Percentiles rank a stretch among this genome's conserved stretches.
Evolutionary conservation across 2,797 vertebrate genomes (phyloP).

Genomic region (Gymnothorax javanicus): DNA sequence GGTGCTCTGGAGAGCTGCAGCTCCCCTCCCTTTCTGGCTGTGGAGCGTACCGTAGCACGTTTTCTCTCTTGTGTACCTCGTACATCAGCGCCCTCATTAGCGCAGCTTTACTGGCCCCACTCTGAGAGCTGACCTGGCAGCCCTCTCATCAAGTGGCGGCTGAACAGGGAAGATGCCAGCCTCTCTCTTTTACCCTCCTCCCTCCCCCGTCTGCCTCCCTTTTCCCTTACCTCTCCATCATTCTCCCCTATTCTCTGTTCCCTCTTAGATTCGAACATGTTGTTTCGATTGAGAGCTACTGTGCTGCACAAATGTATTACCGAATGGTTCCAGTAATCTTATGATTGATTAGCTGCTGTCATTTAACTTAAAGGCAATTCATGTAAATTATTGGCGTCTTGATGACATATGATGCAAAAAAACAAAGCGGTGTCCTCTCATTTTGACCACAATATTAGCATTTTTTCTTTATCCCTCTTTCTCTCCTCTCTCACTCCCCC

Average conservation of each 20-base stretch:
- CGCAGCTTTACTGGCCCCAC: background rate
- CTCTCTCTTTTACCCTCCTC: background rate
- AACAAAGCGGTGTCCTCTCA: background rate
- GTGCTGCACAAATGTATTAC: background rate
- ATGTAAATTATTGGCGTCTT: background rate
- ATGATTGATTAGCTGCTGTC: background rate
- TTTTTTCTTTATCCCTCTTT: background rate
- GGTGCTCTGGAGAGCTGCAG: background rate
- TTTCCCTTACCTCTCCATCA: background rate
- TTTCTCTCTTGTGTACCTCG: background rate
- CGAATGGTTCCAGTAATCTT: background rate
- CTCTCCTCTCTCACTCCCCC: background rate
- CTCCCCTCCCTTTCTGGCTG: background rate
- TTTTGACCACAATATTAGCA: background rate
- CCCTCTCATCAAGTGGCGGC: background rate
- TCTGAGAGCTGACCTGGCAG: background rate
- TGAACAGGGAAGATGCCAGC: background rate
- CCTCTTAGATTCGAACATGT: background rate
- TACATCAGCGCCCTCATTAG: conserved; percentile 18
- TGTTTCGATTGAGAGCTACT: background rate
- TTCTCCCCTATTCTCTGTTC: background rate
- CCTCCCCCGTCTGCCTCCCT: background rate
- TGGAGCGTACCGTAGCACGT: background rate
- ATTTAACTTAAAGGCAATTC: background rate
- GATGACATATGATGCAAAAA: background rate